Percentiles rank a stretch among this genome's conserved stretches.
phyloP scores from a whole-genome alignment of 2,113 vertebrate genomes.

The Upupa epops region DNA sequence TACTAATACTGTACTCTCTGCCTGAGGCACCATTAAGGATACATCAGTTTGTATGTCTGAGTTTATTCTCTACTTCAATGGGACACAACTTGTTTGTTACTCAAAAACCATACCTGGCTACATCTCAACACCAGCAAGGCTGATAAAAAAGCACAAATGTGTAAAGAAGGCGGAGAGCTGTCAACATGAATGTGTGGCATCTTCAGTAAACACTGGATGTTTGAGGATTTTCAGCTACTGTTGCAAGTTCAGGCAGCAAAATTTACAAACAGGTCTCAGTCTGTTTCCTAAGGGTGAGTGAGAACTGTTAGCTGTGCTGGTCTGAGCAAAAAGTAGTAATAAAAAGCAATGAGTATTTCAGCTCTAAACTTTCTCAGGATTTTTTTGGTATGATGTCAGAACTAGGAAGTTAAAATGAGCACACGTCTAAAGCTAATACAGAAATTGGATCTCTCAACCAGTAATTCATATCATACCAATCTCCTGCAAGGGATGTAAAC shows the following conservation, averaged over 20 bases:
- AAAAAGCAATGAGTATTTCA: neutral
- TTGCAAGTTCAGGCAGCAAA: neutral
- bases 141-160: neutral
- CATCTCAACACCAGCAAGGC: neutral
- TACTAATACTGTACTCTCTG: neutral
- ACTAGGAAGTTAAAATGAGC: neutral
- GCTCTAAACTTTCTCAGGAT: neutral
- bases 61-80: neutral
- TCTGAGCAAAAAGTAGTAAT: neutral
- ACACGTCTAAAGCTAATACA: neutral
- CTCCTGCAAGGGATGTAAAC: conserved; percentile 12
- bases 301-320: neutral
- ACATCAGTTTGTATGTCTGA: neutral
- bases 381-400: neutral
- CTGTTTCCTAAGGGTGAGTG: neutral
- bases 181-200: neutral
- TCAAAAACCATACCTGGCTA: neutral
- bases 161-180: neutral
- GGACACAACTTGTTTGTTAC: neutral
- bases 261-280: neutral
- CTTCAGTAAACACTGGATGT: neutral
- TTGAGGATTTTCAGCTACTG: neutral
- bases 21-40: neutral
- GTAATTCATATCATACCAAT: neutral
- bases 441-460: conserved; percentile 1